These are phyloP conservation scores for Linnaemya vulpina DNA, from an alignment of 2,888 invertebrate genomes.

Conservation along the genomic window DNA sequence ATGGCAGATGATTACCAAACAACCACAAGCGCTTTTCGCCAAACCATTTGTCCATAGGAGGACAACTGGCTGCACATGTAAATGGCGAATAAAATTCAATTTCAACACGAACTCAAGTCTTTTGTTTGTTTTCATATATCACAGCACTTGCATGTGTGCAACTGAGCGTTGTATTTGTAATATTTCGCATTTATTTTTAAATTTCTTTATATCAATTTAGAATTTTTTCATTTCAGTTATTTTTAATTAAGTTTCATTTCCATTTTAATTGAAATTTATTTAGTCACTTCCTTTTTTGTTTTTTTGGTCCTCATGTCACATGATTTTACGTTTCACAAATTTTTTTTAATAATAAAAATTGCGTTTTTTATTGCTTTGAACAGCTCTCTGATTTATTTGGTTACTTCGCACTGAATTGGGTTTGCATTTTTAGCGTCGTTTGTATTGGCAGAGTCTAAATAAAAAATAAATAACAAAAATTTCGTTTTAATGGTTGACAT, in stretches of 20 bases:
- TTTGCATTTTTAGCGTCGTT: constrained; percentile 15
- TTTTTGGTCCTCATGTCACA: background rate
- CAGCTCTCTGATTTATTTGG: constrained; percentile 55
- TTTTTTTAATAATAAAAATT: constrained; percentile 6
- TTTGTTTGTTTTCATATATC: background rate
- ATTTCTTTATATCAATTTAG: background rate
- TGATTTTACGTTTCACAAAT: background rate
- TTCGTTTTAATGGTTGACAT: constrained; percentile 76
- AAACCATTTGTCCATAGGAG: constrained; percentile 95
- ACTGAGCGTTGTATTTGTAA: background rate
- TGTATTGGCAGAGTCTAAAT: constrained; percentile 32
- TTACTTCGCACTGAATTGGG: constrained; percentile 57
- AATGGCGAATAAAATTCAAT: constrained; percentile 16
- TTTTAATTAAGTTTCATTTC: constrained; percentile 29
- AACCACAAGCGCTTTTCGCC: constrained; percentile 95
- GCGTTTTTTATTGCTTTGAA: background rate
- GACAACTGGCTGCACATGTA: constrained; percentile 56
- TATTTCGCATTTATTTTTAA: constrained; percentile 5
- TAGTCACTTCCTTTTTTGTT: constrained; percentile 36
- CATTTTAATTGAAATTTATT: constrained; percentile 57
- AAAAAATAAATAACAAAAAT: constrained; percentile 53
- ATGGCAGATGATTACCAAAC: constrained; percentile 93
- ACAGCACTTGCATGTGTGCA: background rate
- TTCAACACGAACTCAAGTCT: background rate
- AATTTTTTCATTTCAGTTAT: background rate